Base-by-base conservation (phyloP, 2,888 invertebrate genomes). In the Hymenopus coronatus region DNA sequence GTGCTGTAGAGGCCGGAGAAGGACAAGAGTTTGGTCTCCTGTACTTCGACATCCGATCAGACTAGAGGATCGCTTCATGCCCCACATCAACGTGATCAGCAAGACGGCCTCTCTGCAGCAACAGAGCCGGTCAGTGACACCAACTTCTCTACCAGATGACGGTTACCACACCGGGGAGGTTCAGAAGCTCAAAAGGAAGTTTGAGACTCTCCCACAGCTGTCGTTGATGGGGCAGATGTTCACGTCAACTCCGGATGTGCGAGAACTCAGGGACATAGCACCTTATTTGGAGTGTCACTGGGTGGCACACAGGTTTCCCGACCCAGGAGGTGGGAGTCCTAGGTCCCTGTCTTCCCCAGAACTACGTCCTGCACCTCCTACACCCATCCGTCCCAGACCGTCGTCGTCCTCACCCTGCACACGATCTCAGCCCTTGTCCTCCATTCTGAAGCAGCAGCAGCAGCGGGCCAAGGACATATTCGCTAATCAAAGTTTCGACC, bases 51-150 rank as follows among this genome's bases (percentile, higher is more conserved):
- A 95, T 81, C 95, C 96, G 0, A 93, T 97, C 70, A 94, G 95
- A 81, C 94, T 95, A 0, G 95, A 95, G 89, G 96, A 97, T 92
- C 95, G 97, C 25, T 96, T 96, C 90, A 97, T 98, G 97, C 97
- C 98, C 0, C 97, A 97, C 92, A 97, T 98, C 91, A 97, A 98
- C 91, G 96, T 98, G n/a, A 98, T 98, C 91, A 97, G 97, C 91
- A 97, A 98, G 93, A 95, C 97, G 89, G 97, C 97, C 0, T 94
- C 96, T 0, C 93, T 97, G 70, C 94, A 95, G 85, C 93, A 94
- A 94, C 91, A 0, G 89, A 89, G 86, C 25, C 89, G 90, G 27
- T 83, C 88, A 15, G 88, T 8, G 30, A 89, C 6, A 91, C 91
- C 81, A 91, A 91, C 90, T 91, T 91, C 91, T 93, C 87, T 90